phyloP scores from a whole-genome alignment of 2,888 invertebrate genomes.

The Phragmatobia fuliginosa region DNA sequence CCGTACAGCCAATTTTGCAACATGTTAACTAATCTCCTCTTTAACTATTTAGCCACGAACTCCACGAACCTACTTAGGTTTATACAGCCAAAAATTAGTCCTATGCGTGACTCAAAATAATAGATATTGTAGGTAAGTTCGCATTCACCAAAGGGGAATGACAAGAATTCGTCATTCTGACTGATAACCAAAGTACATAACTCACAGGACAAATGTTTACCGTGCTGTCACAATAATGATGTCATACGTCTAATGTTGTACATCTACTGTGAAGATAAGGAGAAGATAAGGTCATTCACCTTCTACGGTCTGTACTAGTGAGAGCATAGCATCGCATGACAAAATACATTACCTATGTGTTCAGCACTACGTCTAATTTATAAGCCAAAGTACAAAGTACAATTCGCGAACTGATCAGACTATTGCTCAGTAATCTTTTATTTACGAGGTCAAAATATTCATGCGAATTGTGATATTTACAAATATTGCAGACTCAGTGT shows the following conservation, averaged over 20 bases:
- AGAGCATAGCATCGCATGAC: conserved; percentile 73
- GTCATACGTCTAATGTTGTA: conserved; percentile 78
- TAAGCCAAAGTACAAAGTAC: conserved; percentile 63
- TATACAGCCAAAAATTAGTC: neutral
- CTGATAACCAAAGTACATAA: conserved; percentile 59
- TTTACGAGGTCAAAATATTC: conserved; percentile 61
- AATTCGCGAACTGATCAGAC: conserved; percentile 61
- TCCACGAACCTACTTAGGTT: neutral
- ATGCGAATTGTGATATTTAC: conserved; percentile 24
- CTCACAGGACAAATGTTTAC: conserved; percentile 62
- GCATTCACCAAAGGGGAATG: conserved; percentile 25
- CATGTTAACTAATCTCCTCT: neutral
- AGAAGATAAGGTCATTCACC: conserved; percentile 74
- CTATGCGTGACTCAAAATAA: neutral
- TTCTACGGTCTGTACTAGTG: conserved; percentile 62
- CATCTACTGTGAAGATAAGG: conserved; percentile 77
- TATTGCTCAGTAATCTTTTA: conserved; percentile 59
- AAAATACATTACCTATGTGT: conserved; percentile 69
- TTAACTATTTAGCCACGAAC: no score
- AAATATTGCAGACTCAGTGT: neutral
- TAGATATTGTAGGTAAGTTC: neutral
- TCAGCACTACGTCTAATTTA: conserved; percentile 69
- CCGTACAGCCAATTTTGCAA: no score
- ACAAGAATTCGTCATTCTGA: conserved; percentile 46
- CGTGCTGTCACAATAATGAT: conserved; percentile 75